A percentile compares a stretch with the other conserved stretches of the same genome.
Conservation (phyloP, 2,113 vertebrate genomes). For the Brachypteracias leptosomus region DNA sequence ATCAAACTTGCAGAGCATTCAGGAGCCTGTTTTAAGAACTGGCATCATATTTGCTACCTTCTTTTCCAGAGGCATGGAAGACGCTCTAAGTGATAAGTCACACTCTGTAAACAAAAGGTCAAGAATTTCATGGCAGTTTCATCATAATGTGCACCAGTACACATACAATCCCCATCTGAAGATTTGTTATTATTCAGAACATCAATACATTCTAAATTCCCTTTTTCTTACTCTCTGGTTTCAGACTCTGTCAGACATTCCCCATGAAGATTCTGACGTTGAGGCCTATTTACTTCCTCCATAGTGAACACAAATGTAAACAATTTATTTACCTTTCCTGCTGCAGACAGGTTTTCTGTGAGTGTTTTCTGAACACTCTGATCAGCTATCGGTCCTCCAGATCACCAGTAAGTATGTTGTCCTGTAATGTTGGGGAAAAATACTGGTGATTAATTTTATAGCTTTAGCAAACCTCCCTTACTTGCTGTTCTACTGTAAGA, state of each 20-base stretch:
- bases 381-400: neutral
- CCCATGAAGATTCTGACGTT: neutral
- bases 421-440: neutral
- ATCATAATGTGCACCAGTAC: rapidly evolving
- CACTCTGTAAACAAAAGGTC: neutral
- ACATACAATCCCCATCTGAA: neutral
- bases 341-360: neutral
- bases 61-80: neutral
- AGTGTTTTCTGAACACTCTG: neutral
- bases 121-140: neutral
- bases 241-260: neutral
- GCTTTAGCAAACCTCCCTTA: neutral
- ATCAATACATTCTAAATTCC: neutral
- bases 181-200: neutral
- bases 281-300: neutral
- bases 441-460: neutral
- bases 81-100: neutral
- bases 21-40: neutral
- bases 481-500: neutral
- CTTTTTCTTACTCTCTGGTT: neutral
- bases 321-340: neutral
- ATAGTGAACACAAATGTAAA: neutral
- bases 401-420: neutral
- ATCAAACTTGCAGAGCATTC: neutral
- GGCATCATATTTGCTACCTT: neutral